Evolutionary conservation across 2,797 vertebrate genomes (phyloP), one percentile per base, ranked within the genome.

Genomic region (Darevskia nairensis): DNA sequence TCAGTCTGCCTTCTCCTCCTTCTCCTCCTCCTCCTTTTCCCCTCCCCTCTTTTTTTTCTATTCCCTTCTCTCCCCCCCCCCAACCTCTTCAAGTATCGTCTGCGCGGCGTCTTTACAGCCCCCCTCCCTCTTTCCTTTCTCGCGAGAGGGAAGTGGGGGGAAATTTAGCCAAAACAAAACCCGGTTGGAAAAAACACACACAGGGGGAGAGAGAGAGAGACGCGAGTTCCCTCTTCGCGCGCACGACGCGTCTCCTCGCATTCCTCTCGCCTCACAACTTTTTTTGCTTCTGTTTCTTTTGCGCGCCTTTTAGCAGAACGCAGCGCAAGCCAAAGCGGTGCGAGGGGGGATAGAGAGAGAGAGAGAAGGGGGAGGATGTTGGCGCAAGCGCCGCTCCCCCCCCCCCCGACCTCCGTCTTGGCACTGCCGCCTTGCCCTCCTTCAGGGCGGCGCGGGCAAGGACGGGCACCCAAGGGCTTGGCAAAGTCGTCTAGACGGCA

Each of bases 31-130:
- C 93, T 93, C 85, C 89, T n/a, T 32, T 6, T 39, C 41, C 32
- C 46, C 46, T 29, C 66, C 66, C 15, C n/a, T 3, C 15, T 11
- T 10, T 5, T 21, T n/a, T 64, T 87, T 86, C 82, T 90, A 90
- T 83, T 82, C 90, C 89, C 92, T 91, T 90, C 93, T 85, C 92
- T 91, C 88, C 92, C 91, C 91, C 91, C 92, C 93, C 90, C 89
- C 92, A 92, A 90, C 93, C 93, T 92, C 96, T 93, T 93, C 95
- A 95, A 96, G 91, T 95, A 95, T 94, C 96, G 96, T 95, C 96
- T 93, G 96, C 94, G 94, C 95, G 94, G 82, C 89, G 82, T 93
- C 55, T 68, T 66, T 19, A 2, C 10, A 11, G 11, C 71, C 11
- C 35, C 32, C 6, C 72, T 69, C 19, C 72, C 25, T 35, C 17